Evolutionary conservation across 92 coral and sea anemone genomes (phyloP).

Genomic region (Plumapathes pennacea): DNA sequence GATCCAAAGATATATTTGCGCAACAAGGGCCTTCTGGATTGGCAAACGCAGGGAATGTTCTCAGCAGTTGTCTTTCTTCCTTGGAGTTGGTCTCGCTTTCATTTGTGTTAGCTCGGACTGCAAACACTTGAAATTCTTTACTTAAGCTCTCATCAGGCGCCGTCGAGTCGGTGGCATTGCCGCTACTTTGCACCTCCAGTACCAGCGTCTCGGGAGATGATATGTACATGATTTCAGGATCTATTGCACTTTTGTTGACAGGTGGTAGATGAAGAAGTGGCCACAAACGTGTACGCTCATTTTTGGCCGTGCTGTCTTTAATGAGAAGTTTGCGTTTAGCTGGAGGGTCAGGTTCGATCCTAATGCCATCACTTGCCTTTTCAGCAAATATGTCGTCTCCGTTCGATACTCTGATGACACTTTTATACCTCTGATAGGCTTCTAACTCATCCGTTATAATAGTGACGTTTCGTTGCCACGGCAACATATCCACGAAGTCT

Average conservation of each 20-base stretch:
- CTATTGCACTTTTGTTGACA: slow-evolving; percentile 45
- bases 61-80: slow-evolving; percentile 49
- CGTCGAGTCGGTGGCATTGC: slow-evolving; percentile 19
- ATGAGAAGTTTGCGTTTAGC: slow-evolving; percentile 47
- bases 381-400: slow-evolving; percentile 69
- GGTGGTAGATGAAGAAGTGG: slow-evolving; percentile 64
- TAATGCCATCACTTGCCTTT: slow-evolving; percentile 74
- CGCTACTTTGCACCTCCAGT: slow-evolving; percentile 34
- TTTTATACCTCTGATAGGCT: slow-evolving; percentile 74
- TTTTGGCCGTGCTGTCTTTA: slow-evolving; percentile 59
- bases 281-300: slow-evolving; percentile 75
- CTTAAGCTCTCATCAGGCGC: slow-evolving; percentile 56
- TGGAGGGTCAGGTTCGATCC: slow-evolving; percentile 76
- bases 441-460: slow-evolving; percentile 54
- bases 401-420: slow-evolving; percentile 76
- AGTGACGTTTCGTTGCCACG: slow-evolving; percentile 58
- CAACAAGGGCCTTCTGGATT: slow-evolving; percentile 70
- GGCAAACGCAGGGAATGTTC: slow-evolving; percentile 59
- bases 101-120: slow-evolving; percentile 68
- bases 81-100: slow-evolving; percentile 72
- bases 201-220: slow-evolving; percentile 65
- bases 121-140: slow-evolving; percentile 63
- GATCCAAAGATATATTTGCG: slow-evolving; percentile 9
- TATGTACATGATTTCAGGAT: slow-evolving; percentile 54
- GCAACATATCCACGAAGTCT: slow-evolving; percentile 64